These are phyloP conservation scores for Helicolenus hilgendorfi DNA, from an alignment of 2,797 vertebrate species.

Conservation along the genomic window DNA sequence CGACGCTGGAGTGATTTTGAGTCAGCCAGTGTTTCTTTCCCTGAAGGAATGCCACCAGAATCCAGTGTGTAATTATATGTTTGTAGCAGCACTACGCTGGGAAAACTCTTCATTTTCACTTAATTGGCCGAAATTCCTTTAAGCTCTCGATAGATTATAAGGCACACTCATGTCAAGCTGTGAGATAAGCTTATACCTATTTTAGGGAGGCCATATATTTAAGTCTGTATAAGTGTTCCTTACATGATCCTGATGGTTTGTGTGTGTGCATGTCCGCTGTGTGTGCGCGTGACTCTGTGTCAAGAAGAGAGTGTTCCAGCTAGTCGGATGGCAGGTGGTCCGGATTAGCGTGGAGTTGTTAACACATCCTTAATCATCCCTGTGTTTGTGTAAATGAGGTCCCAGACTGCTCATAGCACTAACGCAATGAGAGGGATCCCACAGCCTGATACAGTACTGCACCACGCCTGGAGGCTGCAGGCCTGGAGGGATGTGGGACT, in stretches of 20 bases:
- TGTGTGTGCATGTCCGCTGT: conserved; percentile 2
- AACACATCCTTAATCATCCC: conserved; percentile 87
- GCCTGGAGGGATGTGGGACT: conserved; percentile 62
- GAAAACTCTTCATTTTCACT: conserved; percentile 50
- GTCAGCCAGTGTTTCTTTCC: conserved; percentile 31
- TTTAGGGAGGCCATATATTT: conserved; percentile 41
- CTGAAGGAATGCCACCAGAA: conserved; percentile 40
- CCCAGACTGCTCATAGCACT: conserved; percentile 69
- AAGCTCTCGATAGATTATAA: conserved; percentile 36
- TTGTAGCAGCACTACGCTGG: conserved; percentile 42
- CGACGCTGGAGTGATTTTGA: conserved; percentile 51
- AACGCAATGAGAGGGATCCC: conserved; percentile 75
- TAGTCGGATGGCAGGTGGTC: conserved; percentile 77
- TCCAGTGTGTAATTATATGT: conserved; percentile 42
- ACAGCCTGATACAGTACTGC: conserved; percentile 42
- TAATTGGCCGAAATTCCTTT: conserved; percentile 61
- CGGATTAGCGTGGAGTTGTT: conserved; percentile 81
- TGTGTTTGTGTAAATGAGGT: conserved; percentile 82
- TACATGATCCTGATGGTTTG: conserved; percentile 1
- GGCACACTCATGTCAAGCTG: conserved; percentile 8
- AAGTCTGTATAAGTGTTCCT: conserved; percentile 14
- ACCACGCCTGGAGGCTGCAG: conserved; percentile 52
- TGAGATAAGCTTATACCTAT: conserved; percentile 20
- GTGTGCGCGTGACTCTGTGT: conserved; percentile 11
- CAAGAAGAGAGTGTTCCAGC: conserved; percentile 34